These are phyloP conservation scores for Dysmachus trigonus DNA, from an alignment of 2,888 invertebrate species.

Conservation along the genomic window DNA sequence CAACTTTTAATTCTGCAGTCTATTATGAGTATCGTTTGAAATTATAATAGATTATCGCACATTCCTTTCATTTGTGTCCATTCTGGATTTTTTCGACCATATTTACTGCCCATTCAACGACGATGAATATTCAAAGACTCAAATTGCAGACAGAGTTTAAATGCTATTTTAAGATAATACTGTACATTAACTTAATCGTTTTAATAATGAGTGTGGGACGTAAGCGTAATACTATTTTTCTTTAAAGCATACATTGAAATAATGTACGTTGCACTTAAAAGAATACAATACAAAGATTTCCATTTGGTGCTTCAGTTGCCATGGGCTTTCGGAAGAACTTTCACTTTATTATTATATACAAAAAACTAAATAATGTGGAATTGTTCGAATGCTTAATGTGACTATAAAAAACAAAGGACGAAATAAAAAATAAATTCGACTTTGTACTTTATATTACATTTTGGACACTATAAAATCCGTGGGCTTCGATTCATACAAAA, in stretches of 20 bases:
- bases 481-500: neutral
- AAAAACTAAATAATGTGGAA: neutral
- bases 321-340: neutral
- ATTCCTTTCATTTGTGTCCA: neutral
- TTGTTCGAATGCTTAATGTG: neutral
- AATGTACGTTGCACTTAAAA: neutral
- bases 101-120: neutral
- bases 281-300: neutral
- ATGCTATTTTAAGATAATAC: slow-evolving; percentile 13
- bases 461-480: neutral
- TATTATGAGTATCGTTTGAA: too few relatives aligned
- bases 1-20: neutral
- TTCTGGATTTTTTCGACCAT: neutral
- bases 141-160: neutral
- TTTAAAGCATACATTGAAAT: neutral
- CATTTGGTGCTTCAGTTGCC: neutral
- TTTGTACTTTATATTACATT: neutral
- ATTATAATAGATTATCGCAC: neutral
- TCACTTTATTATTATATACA: neutral
- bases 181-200: neutral
- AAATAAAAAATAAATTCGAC: neutral
- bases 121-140: neutral
- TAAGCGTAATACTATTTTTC: neutral
- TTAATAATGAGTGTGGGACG: neutral
- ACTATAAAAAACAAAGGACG: neutral